These are phyloP conservation scores for Unio pictorum DNA, from an alignment of 2,888 invertebrate genomes.

Conservation along the genomic window DNA sequence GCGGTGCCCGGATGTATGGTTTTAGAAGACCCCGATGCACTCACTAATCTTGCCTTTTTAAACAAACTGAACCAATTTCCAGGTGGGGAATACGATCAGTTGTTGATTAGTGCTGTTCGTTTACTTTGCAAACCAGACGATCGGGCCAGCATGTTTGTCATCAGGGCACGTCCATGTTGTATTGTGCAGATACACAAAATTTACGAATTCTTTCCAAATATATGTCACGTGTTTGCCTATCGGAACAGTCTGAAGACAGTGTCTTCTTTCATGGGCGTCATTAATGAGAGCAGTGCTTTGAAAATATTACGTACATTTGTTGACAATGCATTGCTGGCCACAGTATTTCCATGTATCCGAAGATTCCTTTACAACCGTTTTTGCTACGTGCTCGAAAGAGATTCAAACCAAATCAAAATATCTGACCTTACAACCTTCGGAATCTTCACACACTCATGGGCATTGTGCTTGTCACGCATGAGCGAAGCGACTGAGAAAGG, in stretches of 20 bases:
- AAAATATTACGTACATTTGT: conserved; percentile 51
- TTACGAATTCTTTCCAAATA: conserved; percentile 48
- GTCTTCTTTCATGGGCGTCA: conserved; percentile 51
- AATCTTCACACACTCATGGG: conserved; percentile 58
- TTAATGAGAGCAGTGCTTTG: conserved; percentile 48
- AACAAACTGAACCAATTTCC: conserved; percentile 44
- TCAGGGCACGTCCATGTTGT: conserved; percentile 55
- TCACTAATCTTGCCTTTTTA: conserved; percentile 55
- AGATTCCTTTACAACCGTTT: conserved; percentile 45
- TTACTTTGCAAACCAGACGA: conserved; percentile 62
- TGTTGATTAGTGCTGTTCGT: conserved; percentile 55
- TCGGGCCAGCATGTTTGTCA: conserved; percentile 49
- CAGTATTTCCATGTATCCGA: conserved; percentile 52
- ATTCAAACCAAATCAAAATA: conserved; percentile 34
- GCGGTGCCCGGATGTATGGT: conserved; percentile 56
- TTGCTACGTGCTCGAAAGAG: conserved; percentile 49
- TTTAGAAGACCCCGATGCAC: conserved; percentile 58
- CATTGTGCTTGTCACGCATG: conserved; percentile 49
- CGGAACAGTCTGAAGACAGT: conserved; percentile 60
- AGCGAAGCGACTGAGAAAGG: conserved; percentile 52
- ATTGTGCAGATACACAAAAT: conserved; percentile 56
- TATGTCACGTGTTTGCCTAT: conserved; percentile 59
- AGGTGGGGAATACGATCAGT: conserved; percentile 55
- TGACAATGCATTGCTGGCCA: conserved; percentile 52
- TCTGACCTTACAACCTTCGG: conserved; percentile 47